Evolutionary conservation across 1,140 invertebrate species (phyloP).

Genomic region (Heliconius eleuchia): DNA sequence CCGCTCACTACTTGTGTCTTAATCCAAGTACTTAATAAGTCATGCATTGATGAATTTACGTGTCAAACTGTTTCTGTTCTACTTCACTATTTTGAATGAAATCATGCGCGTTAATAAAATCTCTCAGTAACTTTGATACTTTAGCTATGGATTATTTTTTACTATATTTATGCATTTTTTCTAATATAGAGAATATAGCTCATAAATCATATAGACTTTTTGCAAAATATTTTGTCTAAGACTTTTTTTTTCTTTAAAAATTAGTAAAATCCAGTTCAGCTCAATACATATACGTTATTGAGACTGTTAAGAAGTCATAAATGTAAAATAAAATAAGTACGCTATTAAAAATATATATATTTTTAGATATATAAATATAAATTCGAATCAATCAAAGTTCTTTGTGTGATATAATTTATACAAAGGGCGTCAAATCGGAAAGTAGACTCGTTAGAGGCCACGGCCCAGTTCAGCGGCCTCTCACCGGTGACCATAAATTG

Average conservation of each 20-base stretch:
- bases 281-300: too few relatives aligned
- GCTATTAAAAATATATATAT: background rate
- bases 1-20: background rate
- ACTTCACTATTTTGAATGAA: constrained; percentile 25
- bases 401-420: constrained; percentile 55
- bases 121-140: background rate
- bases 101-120: constrained; percentile 15
- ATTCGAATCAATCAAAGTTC: constrained; percentile 27
- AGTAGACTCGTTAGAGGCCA: constrained; percentile 64
- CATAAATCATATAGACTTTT: too few relatives aligned
- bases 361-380: background rate
- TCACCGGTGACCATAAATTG: constrained; percentile 43
- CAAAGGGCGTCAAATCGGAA: constrained; percentile 63
- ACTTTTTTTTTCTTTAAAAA: too few relatives aligned
- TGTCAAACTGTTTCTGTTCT: constrained; percentile 49
- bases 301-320: too few relatives aligned
- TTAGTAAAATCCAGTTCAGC: too few relatives aligned
- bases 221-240: too few relatives aligned
- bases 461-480: constrained; percentile 47
- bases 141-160: background rate
- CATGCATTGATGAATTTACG: constrained; percentile 57
- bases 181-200: too few relatives aligned
- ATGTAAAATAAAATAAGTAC: too few relatives aligned
- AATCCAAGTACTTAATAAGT: constrained; percentile 22
- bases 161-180: background rate